Percentiles rank a stretch among this genome's conserved stretches.
These are phyloP conservation scores for Ariopsis seemanni DNA, from an alignment of 2,113 vertebrate genomes.

Conservation along the genomic window DNA sequence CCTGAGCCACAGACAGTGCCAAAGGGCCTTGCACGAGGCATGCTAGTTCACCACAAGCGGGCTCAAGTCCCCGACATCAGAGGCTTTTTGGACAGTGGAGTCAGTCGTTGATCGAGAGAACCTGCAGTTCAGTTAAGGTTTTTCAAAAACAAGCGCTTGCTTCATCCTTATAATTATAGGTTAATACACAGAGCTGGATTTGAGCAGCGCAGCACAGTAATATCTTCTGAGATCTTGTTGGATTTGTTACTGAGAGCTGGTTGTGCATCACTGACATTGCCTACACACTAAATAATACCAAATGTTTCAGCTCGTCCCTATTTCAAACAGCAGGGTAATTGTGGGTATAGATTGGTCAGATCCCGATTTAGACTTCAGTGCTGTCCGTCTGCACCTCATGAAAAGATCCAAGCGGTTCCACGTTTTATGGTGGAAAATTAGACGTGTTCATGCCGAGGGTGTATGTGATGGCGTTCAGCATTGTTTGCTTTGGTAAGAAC, in stretches of 20 bases:
- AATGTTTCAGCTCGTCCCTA: constrained; percentile 52
- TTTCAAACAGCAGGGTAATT: constrained; percentile 54
- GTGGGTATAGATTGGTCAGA: constrained; percentile 50
- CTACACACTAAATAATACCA: constrained; percentile 51
- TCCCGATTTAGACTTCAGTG: constrained; percentile 52
- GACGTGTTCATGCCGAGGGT: constrained; percentile 48
- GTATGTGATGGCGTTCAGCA: constrained; percentile 50
- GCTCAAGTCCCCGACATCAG: constrained; percentile 45
- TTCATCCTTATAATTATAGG: constrained; percentile 53
- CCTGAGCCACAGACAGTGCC: constrained; percentile 31
- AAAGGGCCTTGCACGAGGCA: constrained; percentile 34
- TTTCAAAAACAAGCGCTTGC: constrained; percentile 45
- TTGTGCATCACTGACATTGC: constrained; percentile 51
- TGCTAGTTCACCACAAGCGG: constrained; percentile 35
- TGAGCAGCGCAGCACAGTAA: constrained; percentile 39
- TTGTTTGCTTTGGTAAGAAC: constrained; percentile 56
- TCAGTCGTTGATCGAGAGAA: constrained; percentile 41
- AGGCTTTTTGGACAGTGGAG: constrained; percentile 35
- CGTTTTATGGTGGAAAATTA: constrained; percentile 55
- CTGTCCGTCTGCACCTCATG: constrained; percentile 55
- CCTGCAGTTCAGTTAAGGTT: constrained; percentile 42
- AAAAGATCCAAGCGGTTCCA: constrained; percentile 46
- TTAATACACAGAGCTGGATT: constrained; percentile 45
- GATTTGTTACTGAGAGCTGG: constrained; percentile 51
- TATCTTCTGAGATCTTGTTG: constrained; percentile 53